Base-by-base conservation (phyloP, 2,888 invertebrate species). In the Leptura quadrifasciata region DNA sequence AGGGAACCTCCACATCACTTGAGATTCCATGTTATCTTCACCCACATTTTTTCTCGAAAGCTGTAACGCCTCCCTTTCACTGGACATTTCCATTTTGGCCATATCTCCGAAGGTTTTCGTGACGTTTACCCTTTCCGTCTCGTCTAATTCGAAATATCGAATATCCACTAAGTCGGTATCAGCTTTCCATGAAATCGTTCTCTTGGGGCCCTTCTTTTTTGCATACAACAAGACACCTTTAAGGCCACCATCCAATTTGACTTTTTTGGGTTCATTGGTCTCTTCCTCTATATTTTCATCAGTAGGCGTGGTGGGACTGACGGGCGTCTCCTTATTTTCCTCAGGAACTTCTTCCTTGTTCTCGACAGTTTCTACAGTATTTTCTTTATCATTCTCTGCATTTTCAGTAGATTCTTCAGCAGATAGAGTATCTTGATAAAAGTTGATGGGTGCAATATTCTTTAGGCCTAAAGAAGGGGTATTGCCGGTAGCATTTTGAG, bases 111-210 rank as follows among this genome's bases (percentile, higher is more conserved):
- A 98, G 39, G 93, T 95, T 89, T 94, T 96, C 2, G 94, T 97
- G 0, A 98, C 98, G 90, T 98, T 98, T 1, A 97, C 96, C 86
- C 98, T 92, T 90, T 99, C 98, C 17, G 95, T 97, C 90, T 98
- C 98, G 89, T 98, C 98, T 82, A 98, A 90, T 88, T 98, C 98
- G 89, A 99, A 98, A 89, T 94, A 98, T 84, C 95, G 94, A 74
- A 97, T 91, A 85, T 95, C 94, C 84, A 95, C 95, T 39, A 99
- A 90, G 81, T 95, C 93, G 6, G 92, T 89, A 76, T 97, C 97
- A 3, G 94, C 92, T 85, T 94, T 95, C 95, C 97, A 98, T 86
- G 93, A 84, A 24, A 89, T 87, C 82, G 93, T 93, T 88, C 95
- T 95, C 87, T 95, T 97, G 3, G 94, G 94, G 2, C 94, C 95